phyloP scores from a whole-genome alignment of 2,888 invertebrate genomes.

The Linnaemya tessellans region DNA sequence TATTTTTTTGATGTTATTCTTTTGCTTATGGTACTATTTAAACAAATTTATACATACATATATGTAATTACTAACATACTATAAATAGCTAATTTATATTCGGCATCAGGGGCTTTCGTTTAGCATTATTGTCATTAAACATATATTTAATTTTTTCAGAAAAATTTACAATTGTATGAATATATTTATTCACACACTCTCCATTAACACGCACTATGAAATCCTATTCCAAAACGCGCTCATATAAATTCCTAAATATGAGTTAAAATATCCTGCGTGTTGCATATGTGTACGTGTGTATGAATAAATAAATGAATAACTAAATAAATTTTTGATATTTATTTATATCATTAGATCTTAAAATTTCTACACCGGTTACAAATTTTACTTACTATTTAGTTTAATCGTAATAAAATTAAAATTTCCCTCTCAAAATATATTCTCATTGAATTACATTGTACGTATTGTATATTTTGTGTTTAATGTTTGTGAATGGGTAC shows the following conservation, averaged over 20 bases:
- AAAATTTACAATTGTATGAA: slow-evolving; percentile 39
- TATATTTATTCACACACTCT: slow-evolving; percentile 2
- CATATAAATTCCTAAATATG: slow-evolving; percentile 18
- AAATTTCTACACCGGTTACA: slow-evolving; percentile 35
- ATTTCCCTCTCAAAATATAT: slow-evolving; percentile 29
- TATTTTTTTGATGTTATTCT: slow-evolving; percentile 24
- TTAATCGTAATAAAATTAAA: slow-evolving; percentile 37
- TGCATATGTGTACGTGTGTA: not conserved
- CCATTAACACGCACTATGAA: not conserved
- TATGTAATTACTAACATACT: not conserved
- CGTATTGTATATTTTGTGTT: slow-evolving; percentile 11
- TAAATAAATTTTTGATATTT: slow-evolving; percentile 42
- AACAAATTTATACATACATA: no score
- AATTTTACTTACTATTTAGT: slow-evolving; percentile 16
- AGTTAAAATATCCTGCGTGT: not conserved
- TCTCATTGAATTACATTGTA: slow-evolving; percentile 12
- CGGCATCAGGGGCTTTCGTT: slow-evolving; percentile 17
- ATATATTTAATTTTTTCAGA: slow-evolving; percentile 35
- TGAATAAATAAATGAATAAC: slow-evolving; percentile 33
- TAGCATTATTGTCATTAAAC: slow-evolving; percentile 44
- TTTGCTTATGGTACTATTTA: slow-evolving; percentile 27
- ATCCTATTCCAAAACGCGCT: not conserved
- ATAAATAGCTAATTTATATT: slow-evolving; percentile 41
- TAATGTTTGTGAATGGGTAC: not conserved
- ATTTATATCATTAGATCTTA: slow-evolving; percentile 35